Evolutionary conservation across 1,140 invertebrate species (phyloP).

Genomic region (Ectropis grisescens): DNA sequence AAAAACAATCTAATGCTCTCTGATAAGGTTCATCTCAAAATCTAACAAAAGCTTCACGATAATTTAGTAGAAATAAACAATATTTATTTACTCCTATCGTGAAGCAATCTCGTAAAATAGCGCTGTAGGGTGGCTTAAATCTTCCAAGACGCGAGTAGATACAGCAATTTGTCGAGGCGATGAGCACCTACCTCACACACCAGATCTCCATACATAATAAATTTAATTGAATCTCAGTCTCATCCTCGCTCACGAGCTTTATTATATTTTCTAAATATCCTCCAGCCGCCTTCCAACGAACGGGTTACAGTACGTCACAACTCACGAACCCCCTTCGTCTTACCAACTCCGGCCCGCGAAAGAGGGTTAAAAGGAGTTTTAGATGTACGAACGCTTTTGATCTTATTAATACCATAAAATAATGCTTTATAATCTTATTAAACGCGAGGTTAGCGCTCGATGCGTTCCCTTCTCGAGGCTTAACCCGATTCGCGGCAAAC

Average conservation of each 20-base stretch:
- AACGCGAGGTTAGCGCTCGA: constrained; percentile 73
- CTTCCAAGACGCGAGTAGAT: constrained; percentile 22
- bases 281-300: constrained; percentile 41
- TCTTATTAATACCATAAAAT: constrained; percentile 76
- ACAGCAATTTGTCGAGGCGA: constrained; percentile 51
- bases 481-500: constrained; percentile 56
- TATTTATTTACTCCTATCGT: too few species aligned
- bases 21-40: too few species aligned
- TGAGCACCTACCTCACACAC: constrained; percentile 48
- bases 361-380: constrained; percentile 64
- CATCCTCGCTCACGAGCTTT: constrained; percentile 48
- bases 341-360: constrained; percentile 35
- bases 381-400: constrained; percentile 71
- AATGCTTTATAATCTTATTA: constrained; percentile 79
- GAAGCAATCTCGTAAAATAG: constrained; percentile 1
- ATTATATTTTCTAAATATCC: constrained; percentile 62
- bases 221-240: constrained; percentile 65
- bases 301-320: constrained; percentile 25
- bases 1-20: too few species aligned
- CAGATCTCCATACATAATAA: constrained; percentile 66
- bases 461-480: constrained; percentile 40
- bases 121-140: constrained; percentile 21
- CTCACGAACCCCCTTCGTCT: constrained; percentile 28
- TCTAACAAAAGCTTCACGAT: too few species aligned
- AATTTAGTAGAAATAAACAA: too few species aligned